These are phyloP conservation scores for Conger conger DNA, from an alignment of 2,113 vertebrate genomes.

Conservation along the genomic window DNA sequence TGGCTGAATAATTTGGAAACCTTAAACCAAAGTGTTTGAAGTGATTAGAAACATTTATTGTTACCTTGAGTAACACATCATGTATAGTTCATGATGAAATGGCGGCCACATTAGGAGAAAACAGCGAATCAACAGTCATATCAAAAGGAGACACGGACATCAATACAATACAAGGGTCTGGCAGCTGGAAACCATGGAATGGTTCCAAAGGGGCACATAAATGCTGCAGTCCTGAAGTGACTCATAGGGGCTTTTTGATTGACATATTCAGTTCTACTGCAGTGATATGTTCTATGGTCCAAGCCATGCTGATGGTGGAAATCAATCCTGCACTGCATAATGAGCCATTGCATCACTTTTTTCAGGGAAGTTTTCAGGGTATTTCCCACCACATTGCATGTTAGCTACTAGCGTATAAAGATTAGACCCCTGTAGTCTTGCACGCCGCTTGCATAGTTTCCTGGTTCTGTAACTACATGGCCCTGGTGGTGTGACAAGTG, in stretches of 20 bases:
- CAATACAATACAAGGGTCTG: background rate
- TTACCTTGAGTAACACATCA: background rate
- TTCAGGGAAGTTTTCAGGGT: no score
- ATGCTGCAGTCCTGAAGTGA: background rate
- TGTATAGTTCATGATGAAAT: background rate
- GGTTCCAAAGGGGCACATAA: background rate
- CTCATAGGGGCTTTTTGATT: background rate
- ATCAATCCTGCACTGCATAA: no score
- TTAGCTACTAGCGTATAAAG: no score
- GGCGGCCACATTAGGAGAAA: background rate
- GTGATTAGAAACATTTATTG: background rate
- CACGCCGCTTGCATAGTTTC: no score
- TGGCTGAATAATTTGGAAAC: background rate
- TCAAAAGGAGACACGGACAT: background rate
- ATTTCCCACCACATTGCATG: no score
- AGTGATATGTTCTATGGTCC: no score
- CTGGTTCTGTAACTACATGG: no score
- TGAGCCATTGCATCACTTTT: no score
- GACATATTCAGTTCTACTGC: no score
- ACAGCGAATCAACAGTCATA: background rate
- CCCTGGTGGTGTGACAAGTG: no score
- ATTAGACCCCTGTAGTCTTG: no score
- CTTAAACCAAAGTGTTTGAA: background rate
- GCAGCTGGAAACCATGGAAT: background rate
- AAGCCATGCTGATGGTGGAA: no score